Percentiles rank a stretch among this genome's conserved stretches.
phyloP scores from a whole-genome alignment of 2,888 invertebrate genomes.

The Tenthredo distinguenda region DNA sequence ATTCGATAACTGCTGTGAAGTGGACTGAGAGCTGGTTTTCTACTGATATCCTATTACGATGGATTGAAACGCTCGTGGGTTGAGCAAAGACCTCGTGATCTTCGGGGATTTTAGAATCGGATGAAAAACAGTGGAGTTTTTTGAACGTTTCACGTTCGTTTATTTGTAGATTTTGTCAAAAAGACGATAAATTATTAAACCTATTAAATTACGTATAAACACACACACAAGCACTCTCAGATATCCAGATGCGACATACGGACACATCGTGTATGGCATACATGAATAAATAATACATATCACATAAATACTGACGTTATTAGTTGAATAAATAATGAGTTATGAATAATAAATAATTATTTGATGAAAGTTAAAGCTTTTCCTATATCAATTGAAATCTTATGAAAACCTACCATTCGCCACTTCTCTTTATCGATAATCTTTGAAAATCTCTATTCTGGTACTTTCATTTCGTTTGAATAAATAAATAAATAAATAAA shows the following conservation, averaged over 20 bases:
- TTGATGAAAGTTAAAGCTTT: not conserved
- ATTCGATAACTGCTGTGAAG: not conserved
- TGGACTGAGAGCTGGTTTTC: not conserved
- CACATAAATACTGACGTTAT: constrained; percentile 33
- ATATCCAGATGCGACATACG: not conserved
- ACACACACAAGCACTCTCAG: not conserved
- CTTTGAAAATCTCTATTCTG: not conserved
- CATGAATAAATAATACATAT: constrained; percentile 16
- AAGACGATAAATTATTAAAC: constrained; percentile 33
- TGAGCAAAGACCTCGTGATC: not conserved
- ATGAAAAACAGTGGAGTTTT: not conserved
- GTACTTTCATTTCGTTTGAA: constrained; percentile 41
- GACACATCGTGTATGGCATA: not conserved
- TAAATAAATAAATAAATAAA: constrained; percentile 64
- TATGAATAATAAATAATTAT: constrained; percentile 32
- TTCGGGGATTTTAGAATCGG: not conserved
- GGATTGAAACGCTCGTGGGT: not conserved
- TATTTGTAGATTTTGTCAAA: constrained; percentile 24
- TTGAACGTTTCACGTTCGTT: not conserved
- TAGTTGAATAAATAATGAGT: constrained; percentile 14
- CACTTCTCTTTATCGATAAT: not conserved
- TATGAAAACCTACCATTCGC: not conserved
- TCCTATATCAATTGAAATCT: not conserved
- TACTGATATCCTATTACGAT: not conserved
- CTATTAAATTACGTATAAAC: not conserved